These are phyloP conservation scores for Labeo rohita DNA, from an alignment of 2,113 vertebrate genomes.

Conservation along the genomic window DNA sequence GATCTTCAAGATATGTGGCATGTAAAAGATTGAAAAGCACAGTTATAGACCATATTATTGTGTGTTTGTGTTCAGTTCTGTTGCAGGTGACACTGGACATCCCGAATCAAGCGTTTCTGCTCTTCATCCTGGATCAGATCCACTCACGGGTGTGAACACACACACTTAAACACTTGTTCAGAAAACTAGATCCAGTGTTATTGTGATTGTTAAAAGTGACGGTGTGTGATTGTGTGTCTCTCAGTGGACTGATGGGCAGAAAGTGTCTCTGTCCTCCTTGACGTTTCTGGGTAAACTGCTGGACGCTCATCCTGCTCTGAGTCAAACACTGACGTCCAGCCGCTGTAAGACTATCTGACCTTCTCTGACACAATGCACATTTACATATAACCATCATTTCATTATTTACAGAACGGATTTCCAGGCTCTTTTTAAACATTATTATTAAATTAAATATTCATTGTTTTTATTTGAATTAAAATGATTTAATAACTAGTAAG, in stretches of 20 bases:
- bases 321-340: slow-evolving; percentile 76
- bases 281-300: slow-evolving; percentile 87
- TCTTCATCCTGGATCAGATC: slow-evolving; percentile 82
- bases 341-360: slow-evolving; percentile 76
- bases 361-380: slow-evolving; percentile 15
- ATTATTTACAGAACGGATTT: slow-evolving; percentile 4
- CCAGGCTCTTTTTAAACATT: not conserved
- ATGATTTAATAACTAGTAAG: no score
- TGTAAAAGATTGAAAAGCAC: not conserved
- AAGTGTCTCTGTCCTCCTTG: slow-evolving; percentile 76
- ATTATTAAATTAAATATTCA: not conserved
- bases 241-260: slow-evolving; percentile 66
- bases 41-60: slow-evolving; percentile 26
- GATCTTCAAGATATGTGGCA: rapidly evolving
- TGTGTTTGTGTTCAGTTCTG: slow-evolving; percentile 80
- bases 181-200: not conserved
- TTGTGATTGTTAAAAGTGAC: not conserved
- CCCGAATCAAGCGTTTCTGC: slow-evolving; percentile 78
- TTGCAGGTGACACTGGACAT: slow-evolving; percentile 82
- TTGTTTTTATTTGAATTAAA: no score
- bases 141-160: slow-evolving; percentile 83
- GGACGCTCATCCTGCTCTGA: slow-evolving; percentile 80
- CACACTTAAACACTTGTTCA: not conserved
- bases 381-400: not conserved
- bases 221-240: not conserved